Evolutionary conservation across 2,888 invertebrate species (phyloP).

Genomic region (Maniola hyperantus): DNA sequence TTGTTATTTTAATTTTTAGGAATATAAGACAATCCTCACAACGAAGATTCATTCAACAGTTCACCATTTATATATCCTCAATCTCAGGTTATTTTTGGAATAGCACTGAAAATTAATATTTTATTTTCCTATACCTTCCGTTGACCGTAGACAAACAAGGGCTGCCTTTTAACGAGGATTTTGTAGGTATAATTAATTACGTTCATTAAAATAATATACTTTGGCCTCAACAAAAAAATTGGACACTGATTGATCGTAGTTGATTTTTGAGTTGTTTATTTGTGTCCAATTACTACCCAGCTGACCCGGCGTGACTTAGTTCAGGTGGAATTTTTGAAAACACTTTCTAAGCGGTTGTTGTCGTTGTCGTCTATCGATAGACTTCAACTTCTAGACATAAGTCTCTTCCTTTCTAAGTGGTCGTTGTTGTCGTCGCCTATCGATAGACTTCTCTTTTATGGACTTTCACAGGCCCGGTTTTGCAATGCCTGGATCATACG

Average conservation of each 20-base stretch:
- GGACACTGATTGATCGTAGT: conserved; percentile 30
- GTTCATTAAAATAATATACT: conserved; percentile 17
- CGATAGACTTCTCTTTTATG: too few relatives aligned
- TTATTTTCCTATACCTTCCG: background rate
- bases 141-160: conserved; percentile 15
- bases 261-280: conserved; percentile 13
- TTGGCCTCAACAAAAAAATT: conserved; percentile 23
- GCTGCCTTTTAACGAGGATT: conserved; percentile 18
- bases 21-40: background rate
- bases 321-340: background rate
- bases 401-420: too few relatives aligned
- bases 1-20: too few relatives aligned
- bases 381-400: too few relatives aligned
- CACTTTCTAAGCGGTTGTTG: too few relatives aligned
- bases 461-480: too few relatives aligned
- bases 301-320: background rate
- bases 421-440: too few relatives aligned
- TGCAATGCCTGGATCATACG: too few relatives aligned
- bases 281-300: background rate
- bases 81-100: background rate
- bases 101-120: background rate
- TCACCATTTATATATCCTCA: background rate
- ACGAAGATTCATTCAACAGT: background rate
- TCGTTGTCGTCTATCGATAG: too few relatives aligned
- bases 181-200: conserved; percentile 29